Percentiles rank a stretch among this genome's conserved stretches.
Conservation (phyloP, 2,113 vertebrate species). For the Corvus cornix region DNA sequence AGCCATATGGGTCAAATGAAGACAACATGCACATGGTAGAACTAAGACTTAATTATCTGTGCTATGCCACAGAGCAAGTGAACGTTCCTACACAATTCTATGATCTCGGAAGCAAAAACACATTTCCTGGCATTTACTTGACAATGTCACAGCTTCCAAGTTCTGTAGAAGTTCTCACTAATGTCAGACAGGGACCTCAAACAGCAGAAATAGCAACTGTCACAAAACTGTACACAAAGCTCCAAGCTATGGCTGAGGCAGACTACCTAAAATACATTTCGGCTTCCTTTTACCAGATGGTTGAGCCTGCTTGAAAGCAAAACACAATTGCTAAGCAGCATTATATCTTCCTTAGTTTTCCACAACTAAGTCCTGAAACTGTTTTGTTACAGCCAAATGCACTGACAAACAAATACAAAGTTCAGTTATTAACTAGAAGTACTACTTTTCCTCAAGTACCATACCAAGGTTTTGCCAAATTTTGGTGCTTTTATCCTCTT, state of each 20-base stretch:
- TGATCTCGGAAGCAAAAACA: background rate
- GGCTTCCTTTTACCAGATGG: background rate
- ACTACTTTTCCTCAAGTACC: background rate
- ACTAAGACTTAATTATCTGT: background rate
- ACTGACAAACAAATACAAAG: background rate
- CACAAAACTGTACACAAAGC: background rate
- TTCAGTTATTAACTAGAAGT: background rate
- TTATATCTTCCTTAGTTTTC: background rate
- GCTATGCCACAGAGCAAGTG: background rate
- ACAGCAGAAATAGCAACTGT: background rate
- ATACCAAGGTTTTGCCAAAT: background rate
- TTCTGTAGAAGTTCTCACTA: background rate
- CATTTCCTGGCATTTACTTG: background rate
- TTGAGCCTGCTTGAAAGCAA: background rate
- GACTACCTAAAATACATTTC: background rate
- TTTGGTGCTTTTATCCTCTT: background rate
- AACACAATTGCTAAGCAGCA: background rate
- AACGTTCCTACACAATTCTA: background rate
- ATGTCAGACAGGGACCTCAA: background rate
- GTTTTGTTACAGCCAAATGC: background rate
- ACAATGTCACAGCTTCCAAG: background rate
- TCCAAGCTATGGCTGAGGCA: background rate
- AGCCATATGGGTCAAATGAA: background rate
- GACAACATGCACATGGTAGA: background rate
- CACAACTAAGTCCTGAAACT: background rate